Evolutionary conservation across 2,113 vertebrate species (phyloP).

Genomic region (Hemibagrus wyckioides): DNA sequence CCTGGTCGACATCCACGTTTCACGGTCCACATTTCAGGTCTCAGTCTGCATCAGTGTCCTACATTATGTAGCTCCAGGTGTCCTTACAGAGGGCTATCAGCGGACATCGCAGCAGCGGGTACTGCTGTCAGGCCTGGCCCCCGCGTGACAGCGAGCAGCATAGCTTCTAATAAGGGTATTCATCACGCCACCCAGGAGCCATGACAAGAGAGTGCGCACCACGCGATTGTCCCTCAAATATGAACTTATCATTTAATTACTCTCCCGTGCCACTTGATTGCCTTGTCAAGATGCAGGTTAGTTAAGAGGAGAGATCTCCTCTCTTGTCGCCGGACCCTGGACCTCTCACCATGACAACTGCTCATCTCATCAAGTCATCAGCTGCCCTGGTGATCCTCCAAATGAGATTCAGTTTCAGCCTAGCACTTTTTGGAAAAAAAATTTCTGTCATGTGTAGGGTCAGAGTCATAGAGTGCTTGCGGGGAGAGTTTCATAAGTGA

Average conservation of each 20-base stretch:
- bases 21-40: conserved; percentile 23
- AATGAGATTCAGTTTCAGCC: conserved; percentile 59
- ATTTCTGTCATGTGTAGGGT: conserved; percentile 44
- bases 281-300: conserved; percentile 81
- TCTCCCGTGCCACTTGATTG: conserved; percentile 74
- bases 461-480: conserved; percentile 36
- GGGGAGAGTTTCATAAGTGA: conserved; percentile 38
- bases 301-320: conserved; percentile 81
- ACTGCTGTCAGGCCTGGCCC: conserved; percentile 68
- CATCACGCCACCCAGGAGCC: conserved; percentile 76
- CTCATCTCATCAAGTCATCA: conserved; percentile 70
- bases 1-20: conserved; percentile 16
- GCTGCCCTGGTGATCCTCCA: conserved; percentile 64
- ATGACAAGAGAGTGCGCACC: conserved; percentile 77
- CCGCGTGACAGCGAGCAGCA: conserved; percentile 73
- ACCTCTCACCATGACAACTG: conserved; percentile 69
- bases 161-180: conserved; percentile 88
- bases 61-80: conserved; percentile 51
- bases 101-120: conserved; percentile 49
- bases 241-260: conserved; percentile 94
- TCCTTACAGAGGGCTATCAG: conserved; percentile 54
- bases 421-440: conserved; percentile 27
- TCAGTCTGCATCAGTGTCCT: conserved; percentile 35
- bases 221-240: conserved; percentile 83
- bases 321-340: conserved; percentile 55